Percentiles rank a stretch among this genome's conserved stretches.
These are phyloP conservation scores for Drosophila asahinai DNA, from an alignment of 1,140 invertebrate genomes.

Conservation along the genomic window DNA sequence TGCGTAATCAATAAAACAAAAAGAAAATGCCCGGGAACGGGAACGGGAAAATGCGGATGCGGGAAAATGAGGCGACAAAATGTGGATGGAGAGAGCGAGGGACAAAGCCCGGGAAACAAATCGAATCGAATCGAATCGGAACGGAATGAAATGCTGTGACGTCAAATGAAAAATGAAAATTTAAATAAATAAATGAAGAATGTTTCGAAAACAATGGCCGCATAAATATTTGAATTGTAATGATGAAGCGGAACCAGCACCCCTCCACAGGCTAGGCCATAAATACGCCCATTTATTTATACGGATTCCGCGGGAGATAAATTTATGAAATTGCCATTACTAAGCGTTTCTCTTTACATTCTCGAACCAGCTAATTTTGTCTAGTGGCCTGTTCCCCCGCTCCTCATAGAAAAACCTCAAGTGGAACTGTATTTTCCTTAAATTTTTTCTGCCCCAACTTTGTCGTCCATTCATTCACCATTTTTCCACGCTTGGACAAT, in stretches of 20 bases:
- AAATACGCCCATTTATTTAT: constrained; percentile 28
- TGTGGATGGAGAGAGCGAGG: neutral
- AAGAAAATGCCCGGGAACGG: constrained; percentile 19
- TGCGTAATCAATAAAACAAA: constrained; percentile 75
- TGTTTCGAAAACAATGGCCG: constrained; percentile 40
- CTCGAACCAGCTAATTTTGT: constrained; percentile 44
- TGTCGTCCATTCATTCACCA: constrained; percentile 11
- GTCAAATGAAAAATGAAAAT: constrained; percentile 64
- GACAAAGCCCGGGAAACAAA: constrained; percentile 10
- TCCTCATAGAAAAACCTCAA: neutral
- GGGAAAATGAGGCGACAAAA: constrained; percentile 22
- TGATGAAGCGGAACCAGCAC: constrained; percentile 8
- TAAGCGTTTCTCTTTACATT: constrained; percentile 21
- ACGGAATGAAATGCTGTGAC: constrained; percentile 23
- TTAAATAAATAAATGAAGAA: constrained; percentile 62
- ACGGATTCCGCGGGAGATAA: constrained; percentile 14
- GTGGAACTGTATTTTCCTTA: neutral
- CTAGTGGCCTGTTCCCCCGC: constrained; percentile 22
- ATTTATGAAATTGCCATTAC: constrained; percentile 39
- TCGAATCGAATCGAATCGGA: neutral
- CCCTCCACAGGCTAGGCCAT: constrained; percentile 17
- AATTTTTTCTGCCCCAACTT: neutral
- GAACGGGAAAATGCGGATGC: neutral
- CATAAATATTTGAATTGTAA: constrained; percentile 64
- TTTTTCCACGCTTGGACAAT: constrained; percentile 35